Base-by-base conservation (phyloP, 2,888 invertebrate genomes). In the Lucinisca nassula region DNA sequence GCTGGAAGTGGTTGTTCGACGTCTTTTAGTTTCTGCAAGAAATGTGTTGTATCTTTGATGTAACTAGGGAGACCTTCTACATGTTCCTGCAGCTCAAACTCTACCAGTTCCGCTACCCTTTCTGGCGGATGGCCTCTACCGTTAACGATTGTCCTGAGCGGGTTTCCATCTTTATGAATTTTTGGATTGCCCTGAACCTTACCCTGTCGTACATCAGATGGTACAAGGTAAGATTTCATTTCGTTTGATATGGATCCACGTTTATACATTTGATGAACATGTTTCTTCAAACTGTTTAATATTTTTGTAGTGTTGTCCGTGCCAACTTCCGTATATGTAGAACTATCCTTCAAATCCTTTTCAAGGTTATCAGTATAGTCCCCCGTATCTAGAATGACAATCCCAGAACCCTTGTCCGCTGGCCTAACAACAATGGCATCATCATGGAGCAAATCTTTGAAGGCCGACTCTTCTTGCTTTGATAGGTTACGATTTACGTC, bases 151-250 rank as follows among this genome's bases (percentile, higher is more conserved):
- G 38, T 78, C 40, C 72, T 32, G 17, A 37, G 37, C 8, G 82
- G 77, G n/a, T 58, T 35, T 1, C 55, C 55, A 38, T 14, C 27
- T 51, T 77, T 82, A 30, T 83, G 83, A 8, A 83, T 21, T 30
- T 83, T 83, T 0, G 78, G 83, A 51, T 78, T 83, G 0, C 78
- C 83, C 37, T 83, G 76, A 0, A 78, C 24, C 27, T 72, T 72
- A 27, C 77, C 83, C n/a, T 55, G 40, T 30, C 12, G 4, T 10
- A 12, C 27, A 21, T 30, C 4, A 17, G 4, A 4, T 55, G 8
- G 55, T 8, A 14, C 10, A 55, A 55, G n/a, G 17, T 14, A 14
- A n/a, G n/a, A 8, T 55, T 8, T 21, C 55, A 17, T n/a, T 14
- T 8, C n/a, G 10, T 4, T 21, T 4, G n/a, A 55, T 8, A 55